These are phyloP conservation scores for Labroides dimidiatus DNA, from an alignment of 2,797 vertebrate genomes.

Conservation along the genomic window DNA sequence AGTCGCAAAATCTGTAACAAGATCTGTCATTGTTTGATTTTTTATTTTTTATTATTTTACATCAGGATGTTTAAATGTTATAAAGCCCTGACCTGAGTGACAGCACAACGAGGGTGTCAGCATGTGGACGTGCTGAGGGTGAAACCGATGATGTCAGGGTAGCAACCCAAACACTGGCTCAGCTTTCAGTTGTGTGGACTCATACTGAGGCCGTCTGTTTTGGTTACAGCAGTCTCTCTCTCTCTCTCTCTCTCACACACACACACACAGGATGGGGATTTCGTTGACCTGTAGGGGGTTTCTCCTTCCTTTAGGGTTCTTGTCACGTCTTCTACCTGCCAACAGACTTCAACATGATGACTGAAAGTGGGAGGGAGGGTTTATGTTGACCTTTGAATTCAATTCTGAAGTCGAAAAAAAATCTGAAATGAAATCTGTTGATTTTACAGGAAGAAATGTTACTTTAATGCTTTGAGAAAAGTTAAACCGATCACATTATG, in stretches of 20 bases:
- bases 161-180: constrained; percentile 71
- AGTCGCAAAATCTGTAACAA: no score
- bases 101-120: background rate
- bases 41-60: no score
- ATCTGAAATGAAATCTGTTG: no score
- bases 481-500: no score
- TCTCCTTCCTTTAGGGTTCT: background rate
- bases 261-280: constrained; percentile 35
- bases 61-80: no score
- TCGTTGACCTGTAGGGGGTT: constrained; percentile 14
- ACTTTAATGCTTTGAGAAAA: no score
- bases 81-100: no score
- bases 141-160: constrained; percentile 76
- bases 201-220: constrained; percentile 69
- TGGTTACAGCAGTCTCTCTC: constrained; percentile 54
- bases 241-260: background rate
- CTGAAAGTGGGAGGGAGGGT: no score
- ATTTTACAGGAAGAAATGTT: no score
- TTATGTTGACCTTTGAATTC: no score
- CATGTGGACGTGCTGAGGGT: constrained; percentile 13
- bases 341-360: background rate
- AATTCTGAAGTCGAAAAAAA: no score
- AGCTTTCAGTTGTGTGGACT: constrained; percentile 59
- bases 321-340: constrained; percentile 11
- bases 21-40: no score